phyloP scores from a whole-genome alignment of 1,140 invertebrate species.

The Anagrus nilaparvatae region DNA sequence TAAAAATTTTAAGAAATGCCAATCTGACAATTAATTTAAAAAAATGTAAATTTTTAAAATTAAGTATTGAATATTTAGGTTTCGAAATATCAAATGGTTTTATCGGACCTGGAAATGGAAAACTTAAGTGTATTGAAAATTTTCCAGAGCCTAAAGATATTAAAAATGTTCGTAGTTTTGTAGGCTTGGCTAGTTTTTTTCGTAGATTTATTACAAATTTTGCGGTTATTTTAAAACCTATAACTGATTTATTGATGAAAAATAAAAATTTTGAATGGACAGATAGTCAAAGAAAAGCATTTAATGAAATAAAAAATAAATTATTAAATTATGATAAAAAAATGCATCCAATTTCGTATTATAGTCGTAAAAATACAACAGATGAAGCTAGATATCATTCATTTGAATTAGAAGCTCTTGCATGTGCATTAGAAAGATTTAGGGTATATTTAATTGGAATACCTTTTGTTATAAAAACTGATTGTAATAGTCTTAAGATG shows the following conservation, averaged over 20 bases:
- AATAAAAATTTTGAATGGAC: too few relatives aligned
- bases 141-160: conserved; percentile 19
- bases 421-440: neutral
- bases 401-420: too few relatives aligned
- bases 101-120: conserved; percentile 15
- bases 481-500: conserved; percentile 20
- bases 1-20: conserved; percentile 14
- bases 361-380: too few relatives aligned
- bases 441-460: conserved; percentile 17
- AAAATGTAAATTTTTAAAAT: conserved; percentile 25
- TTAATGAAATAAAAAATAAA: too few relatives aligned
- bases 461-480: conserved; percentile 18
- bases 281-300: too few relatives aligned
- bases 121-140: conserved; percentile 17
- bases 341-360: too few relatives aligned
- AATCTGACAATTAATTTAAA: conserved; percentile 22
- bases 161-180: conserved; percentile 19
- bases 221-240: too few relatives aligned
- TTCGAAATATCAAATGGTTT: conserved; percentile 20
- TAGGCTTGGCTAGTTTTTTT: conserved; percentile 19
- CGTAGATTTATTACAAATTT: conserved; percentile 15
- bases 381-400: too few relatives aligned
- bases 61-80: conserved; percentile 22
- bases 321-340: too few relatives aligned
- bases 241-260: too few relatives aligned